Evolutionary conservation across 2,888 invertebrate species (phyloP), one percentile per base, ranked within the genome.

Genomic region (Pristionchus fissidentatus): DNA sequence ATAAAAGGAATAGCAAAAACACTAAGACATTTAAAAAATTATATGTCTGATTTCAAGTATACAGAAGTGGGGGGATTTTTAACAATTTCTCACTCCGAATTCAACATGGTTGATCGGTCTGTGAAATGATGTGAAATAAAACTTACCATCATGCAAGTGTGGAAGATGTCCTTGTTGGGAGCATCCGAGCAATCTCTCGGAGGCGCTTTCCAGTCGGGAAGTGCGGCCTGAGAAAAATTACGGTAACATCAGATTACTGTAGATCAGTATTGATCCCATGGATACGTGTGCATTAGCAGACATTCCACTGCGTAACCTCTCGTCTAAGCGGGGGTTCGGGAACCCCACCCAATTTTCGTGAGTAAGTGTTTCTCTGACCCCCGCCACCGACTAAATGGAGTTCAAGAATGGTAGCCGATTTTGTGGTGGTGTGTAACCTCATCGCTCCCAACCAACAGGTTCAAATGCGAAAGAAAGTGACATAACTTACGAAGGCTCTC

Each of bases 151-250:
- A 88, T 57, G 83, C 91, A 91, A 38, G 89, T 87, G 43, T 84
- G 85, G 78, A 89, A 87, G 84, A 89, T 85, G 73, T 89, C 86
- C 49, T 87, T 86, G 82, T 88, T 86, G 38, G 91, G 91, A 8
- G 91, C 91, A 84, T 92, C 91, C 43, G 90, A 90, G 81, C 91
- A 91, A 83, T 91, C 91, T 66, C 87, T 85, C 32, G 89, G 89
- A 32, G 87, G 87, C 73, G 85, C 87, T 55, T 83, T 85, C 55
- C 75, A 49, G 8, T 62, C 75, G 22, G 77, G 60, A 35, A 79
- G 60, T 2, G 3, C n/a, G 0, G 79, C 79, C 79, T 79, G 41
- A 29, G 32, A n/a, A n/a, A n/a, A n/a, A n/a, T n/a, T n/a, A 38
- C 32, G 38, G 70, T 15, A 26, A 5, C n/a, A 35, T 70, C 15